Conservation (phyloP, 2,113 vertebrate species). For the Percopsis transmontana region DNA sequence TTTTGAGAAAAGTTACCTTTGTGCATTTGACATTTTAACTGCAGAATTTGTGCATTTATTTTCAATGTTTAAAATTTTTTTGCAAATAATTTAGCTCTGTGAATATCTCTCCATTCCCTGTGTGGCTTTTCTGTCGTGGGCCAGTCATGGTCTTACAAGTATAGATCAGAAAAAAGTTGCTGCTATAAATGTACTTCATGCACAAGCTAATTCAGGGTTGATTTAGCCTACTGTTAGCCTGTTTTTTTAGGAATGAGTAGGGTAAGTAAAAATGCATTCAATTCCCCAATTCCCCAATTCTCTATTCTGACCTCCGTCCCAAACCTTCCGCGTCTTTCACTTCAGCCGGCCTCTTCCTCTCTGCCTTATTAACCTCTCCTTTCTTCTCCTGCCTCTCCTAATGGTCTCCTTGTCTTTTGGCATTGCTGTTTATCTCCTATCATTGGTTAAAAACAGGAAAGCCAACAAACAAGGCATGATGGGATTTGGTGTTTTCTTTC, state of each 20-base stretch:
- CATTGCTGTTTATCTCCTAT: slow-evolving; percentile 81
- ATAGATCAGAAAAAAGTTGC: slow-evolving; percentile 5
- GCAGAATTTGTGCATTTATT: too few relatives aligned
- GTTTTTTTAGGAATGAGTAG: slow-evolving; percentile 80
- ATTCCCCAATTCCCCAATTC: slow-evolving; percentile 86
- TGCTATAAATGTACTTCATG: neutral
- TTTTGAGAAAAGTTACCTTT: too few relatives aligned
- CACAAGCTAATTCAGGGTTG: too few relatives aligned
- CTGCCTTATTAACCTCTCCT: slow-evolving; percentile 40
- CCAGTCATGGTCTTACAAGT: too few relatives aligned
- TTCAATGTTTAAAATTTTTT: too few relatives aligned
- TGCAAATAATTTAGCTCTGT: too few relatives aligned
- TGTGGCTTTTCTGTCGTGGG: too few relatives aligned
- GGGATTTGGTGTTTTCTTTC: slow-evolving; percentile 80
- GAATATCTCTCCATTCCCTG: too few relatives aligned
- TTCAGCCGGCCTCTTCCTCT: slow-evolving; percentile 80
- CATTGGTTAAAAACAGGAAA: slow-evolving; percentile 78
- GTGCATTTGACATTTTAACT: too few relatives aligned
- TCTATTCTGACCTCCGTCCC: slow-evolving; percentile 72
- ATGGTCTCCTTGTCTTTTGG: slow-evolving; percentile 83
- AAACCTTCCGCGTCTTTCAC: slow-evolving; percentile 84
- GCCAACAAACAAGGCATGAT: slow-evolving; percentile 85
- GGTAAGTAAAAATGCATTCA: slow-evolving; percentile 99
- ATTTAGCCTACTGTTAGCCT: slow-evolving; percentile 20
- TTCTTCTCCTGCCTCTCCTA: slow-evolving; percentile 47